A percentile compares a stretch with the other conserved stretches of the same genome.
Conservation (phyloP, 2,888 invertebrate genomes). For the Drosophila prostipennis region DNA sequence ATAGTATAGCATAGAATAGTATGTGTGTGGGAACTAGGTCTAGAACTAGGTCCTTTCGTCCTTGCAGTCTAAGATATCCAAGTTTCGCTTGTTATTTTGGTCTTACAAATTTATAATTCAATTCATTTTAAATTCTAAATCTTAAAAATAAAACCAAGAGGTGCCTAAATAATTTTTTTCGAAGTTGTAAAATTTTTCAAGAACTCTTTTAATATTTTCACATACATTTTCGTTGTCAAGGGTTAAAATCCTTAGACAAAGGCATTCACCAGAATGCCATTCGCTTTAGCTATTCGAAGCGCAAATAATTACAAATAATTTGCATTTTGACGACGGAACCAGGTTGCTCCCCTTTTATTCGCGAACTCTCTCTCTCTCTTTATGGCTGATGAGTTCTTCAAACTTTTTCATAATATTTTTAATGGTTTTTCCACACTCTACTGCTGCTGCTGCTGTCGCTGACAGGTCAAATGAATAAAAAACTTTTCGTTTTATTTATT, state of each 20-base stretch:
- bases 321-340: conserved; percentile 28
- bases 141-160: too few species aligned
- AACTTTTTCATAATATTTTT: conserved; percentile 39
- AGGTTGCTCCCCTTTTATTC: conserved; percentile 7
- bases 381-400: conserved; percentile 23
- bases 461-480: conserved; percentile 44
- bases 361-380: neutral
- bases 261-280: neutral
- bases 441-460: conserved; percentile 18
- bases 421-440: conserved; percentile 24
- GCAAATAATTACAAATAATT: conserved; percentile 35
- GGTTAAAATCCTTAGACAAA: conserved; percentile 2
- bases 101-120: too few species aligned
- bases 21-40: conserved; percentile 9
- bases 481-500: conserved; percentile 3
- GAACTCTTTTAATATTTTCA: neutral
- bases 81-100: too few species aligned
- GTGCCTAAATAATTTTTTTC: too few species aligned
- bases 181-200: neutral
- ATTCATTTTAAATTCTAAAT: too few species aligned
- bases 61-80: too few species aligned
- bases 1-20: neutral
- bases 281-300: conserved; percentile 6
- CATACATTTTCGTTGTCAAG: neutral
- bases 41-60: conserved; percentile 5